A percentile compares a stretch with the other conserved stretches of the same genome.
Evolutionary conservation across 2,888 invertebrate genomes (phyloP).

Genomic region (Tanypteryx hageni): DNA sequence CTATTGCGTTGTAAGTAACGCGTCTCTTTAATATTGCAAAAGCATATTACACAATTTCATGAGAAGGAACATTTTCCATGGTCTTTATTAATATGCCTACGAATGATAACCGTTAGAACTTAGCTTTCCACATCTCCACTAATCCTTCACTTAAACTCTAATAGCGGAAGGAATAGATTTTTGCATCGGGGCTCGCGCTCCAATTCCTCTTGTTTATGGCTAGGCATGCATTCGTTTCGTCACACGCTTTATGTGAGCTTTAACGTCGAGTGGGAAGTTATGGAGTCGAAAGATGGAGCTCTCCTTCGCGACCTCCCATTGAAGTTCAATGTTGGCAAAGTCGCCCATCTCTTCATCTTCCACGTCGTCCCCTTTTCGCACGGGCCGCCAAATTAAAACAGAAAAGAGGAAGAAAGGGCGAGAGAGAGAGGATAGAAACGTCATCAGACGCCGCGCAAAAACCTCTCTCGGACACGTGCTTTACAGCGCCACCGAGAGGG

Average conservation of each 20-base stretch:
- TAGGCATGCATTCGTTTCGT: background rate
- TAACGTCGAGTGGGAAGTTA: background rate
- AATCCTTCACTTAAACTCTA: too few relatives aligned
- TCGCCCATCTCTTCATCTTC: background rate
- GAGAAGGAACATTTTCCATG: too few relatives aligned
- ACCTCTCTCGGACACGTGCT: background rate
- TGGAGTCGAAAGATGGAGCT: slow-evolving; percentile 19
- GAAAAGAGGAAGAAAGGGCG: background rate
- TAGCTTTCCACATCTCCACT: too few relatives aligned
- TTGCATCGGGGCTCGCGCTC: background rate
- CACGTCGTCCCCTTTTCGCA: background rate
- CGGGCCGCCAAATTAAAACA: too few relatives aligned
- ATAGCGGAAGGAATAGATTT: background rate
- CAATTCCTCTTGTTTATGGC: slow-evolving; percentile 11
- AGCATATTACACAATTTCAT: too few relatives aligned
- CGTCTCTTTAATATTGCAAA: too few relatives aligned
- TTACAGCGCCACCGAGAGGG: too few relatives aligned
- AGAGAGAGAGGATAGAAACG: background rate
- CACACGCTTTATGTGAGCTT: background rate
- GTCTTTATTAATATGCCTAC: too few relatives aligned
- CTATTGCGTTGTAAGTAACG: too few relatives aligned
- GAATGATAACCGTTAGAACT: too few relatives aligned
- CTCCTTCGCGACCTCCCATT: slow-evolving; percentile 10
- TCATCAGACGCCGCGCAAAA: too few relatives aligned
- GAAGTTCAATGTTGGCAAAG: slow-evolving; percentile 29